These are phyloP conservation scores for Phyllostomus hastatus DNA, from an alignment of 2,113 vertebrate genomes.

Conservation along the genomic window DNA sequence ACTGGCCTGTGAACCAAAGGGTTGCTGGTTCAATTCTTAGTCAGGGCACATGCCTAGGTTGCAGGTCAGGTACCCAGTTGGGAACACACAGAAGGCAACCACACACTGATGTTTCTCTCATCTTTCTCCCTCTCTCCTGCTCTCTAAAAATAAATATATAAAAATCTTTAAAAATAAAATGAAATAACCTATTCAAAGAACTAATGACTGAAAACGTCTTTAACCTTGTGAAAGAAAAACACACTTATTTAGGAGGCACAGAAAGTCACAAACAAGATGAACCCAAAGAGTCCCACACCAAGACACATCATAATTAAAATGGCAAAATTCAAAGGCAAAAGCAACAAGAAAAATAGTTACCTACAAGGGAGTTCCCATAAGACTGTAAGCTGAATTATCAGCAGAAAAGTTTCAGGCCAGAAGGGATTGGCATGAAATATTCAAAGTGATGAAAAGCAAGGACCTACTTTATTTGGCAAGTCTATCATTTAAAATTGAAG, in stretches of 20 bases:
- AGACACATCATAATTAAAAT: not conserved
- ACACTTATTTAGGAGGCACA: not conserved
- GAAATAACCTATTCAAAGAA: not conserved
- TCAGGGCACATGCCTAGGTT: too few species aligned
- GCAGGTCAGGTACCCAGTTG: too few species aligned
- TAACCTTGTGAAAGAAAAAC: not conserved
- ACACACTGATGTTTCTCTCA: too few species aligned
- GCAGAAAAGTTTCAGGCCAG: not conserved
- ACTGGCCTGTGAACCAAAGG: too few species aligned
- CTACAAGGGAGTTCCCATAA: not conserved
- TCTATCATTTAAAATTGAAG: not conserved
- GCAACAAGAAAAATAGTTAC: not conserved
- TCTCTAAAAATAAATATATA: too few species aligned
- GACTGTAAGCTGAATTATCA: not conserved
- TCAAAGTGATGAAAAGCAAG: too few species aligned
- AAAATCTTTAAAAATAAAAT: too few species aligned
- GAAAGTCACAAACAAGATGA: not conserved
- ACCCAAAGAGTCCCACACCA: not conserved
- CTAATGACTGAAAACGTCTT: not conserved
- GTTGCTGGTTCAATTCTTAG: too few species aligned
- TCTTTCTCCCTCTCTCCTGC: too few species aligned
- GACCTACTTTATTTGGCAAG: too few species aligned
- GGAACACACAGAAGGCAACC: too few species aligned
- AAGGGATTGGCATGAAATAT: too few species aligned
- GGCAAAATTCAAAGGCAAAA: not conserved